Evolutionary conservation across 1,140 invertebrate species (phyloP), one percentile per base, ranked within the genome.

Genomic region (Pseudomyrmex dendroicus): DNA sequence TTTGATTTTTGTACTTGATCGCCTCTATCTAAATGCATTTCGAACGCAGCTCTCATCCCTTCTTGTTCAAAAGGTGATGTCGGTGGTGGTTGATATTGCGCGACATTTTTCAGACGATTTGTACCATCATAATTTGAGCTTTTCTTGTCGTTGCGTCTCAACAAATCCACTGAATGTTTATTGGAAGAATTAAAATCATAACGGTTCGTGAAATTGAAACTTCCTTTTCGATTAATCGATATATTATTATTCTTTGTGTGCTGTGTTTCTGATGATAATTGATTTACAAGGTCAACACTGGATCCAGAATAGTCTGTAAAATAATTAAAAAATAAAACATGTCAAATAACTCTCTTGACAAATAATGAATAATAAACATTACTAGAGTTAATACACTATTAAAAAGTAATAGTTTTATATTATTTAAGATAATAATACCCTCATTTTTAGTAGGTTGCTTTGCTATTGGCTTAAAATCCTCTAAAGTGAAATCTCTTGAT

Each of bases 11-110:
- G 84, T 15, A 91, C 74, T 25, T 92, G 86, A 89, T 94, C 88
- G 20, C 77, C 77, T 56, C 95, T 95, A 85, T 95, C 95, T n/a
- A 96, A 90, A 83, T 95, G 95, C 93, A 96, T 94, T 89, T 96
- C 95, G 86, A 95, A 96, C 1, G 95, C 94, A 25, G 95, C 92
- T 56, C 86, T 90, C 89, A 92, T 91, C 15, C 89, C 87, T 66
- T 92, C 93, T 61, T 90, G 93, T 84, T 91, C 93, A 73, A 92
- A 93, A 0, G 92, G 90, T 9, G 90, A 90, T 3, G 66, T 85
- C 7, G 92, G 90, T 5, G 92, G 92, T 25, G 94, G 94, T 73
- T 95, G 94, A 80, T 96, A 96, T 67, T 96, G 95, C 1, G 95
- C 95, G 54, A 95, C 95, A 59, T 95, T 95, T 87, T 96, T 96